These are phyloP conservation scores for Aphaenogaster rudis DNA, from an alignment of 1,140 invertebrate species.

Conservation along the genomic window DNA sequence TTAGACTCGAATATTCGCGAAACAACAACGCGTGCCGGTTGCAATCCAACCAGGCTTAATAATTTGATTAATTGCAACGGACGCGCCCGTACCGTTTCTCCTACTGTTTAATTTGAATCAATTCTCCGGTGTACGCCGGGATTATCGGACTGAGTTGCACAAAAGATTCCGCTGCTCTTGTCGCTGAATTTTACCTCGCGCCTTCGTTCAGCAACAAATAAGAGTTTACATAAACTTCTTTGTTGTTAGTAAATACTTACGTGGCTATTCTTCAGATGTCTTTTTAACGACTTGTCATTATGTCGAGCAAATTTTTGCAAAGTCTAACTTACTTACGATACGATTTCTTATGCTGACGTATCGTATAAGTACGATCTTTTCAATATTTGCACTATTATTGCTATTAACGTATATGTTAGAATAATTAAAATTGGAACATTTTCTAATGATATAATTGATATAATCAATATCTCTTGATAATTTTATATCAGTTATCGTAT, in stretches of 20 bases:
- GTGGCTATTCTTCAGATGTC: neutral
- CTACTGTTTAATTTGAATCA: constrained; percentile 43
- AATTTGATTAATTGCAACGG: constrained; percentile 73
- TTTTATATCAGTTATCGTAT: neutral
- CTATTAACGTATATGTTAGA: neutral
- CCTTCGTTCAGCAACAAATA: neutral
- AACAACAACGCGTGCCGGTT: constrained; percentile 54
- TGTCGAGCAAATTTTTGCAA: neutral
- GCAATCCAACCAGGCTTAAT: constrained; percentile 65
- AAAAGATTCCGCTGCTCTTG: neutral
- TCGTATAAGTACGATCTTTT: neutral
- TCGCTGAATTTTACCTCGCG: constrained; percentile 5
- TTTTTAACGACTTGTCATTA: neutral
- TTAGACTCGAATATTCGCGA: constrained; percentile 62
- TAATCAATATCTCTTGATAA: neutral
- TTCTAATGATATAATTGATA: neutral
- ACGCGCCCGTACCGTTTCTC: constrained; percentile 34
- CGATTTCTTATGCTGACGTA: neutral
- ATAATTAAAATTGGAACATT: neutral
- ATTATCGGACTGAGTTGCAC: constrained; percentile 7
- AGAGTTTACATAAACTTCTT: neutral
- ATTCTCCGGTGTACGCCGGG: constrained; percentile 46
- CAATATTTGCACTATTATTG: too few species aligned
- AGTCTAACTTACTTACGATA: neutral
- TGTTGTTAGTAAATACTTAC: neutral